Evolutionary conservation across 2,888 invertebrate genomes (phyloP), one percentile per base, ranked within the genome.

Genomic region (Latrodectus hesperus): DNA sequence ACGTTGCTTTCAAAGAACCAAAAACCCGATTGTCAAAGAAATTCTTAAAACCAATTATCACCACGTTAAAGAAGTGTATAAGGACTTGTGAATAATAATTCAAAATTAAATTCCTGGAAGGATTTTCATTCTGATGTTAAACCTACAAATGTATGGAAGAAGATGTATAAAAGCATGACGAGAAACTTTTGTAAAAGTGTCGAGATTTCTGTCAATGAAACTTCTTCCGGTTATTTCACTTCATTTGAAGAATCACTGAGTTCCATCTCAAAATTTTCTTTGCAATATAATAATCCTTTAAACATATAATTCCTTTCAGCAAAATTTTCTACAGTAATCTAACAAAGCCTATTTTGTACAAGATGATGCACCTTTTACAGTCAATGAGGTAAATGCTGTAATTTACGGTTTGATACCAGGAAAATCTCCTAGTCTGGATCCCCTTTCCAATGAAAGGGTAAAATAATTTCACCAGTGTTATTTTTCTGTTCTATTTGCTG

Each of bases 361-460:
- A 76, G 17, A 65, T 49, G 64, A 65, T 22, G 64, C 1, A 64
- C 2, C 14, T n/a, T 65, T 60, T 65, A 65, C 14, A 38, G 17
- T 76, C 49, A 9, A n/a, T n/a, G 0, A 0, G 65, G 17, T 10
- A 51, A 22, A 14, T 64, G n/a, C 49, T 38, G 16, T 49, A 64
- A 64, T 16, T 12, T 16, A 12, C n/a, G 1, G 38, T 65, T 65
- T 51, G 10, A n/a, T 17, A 4, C n/a, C n/a, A n/a, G 38, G 60
- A n/a, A 76, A 76, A 51, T 76, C 14, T 49, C n/a, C 12, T 64
- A 10, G 9, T 76, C 75, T n/a, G 1, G 64, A 65, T 64, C 49
- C n/a, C 64, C 11, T 65, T 38, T 64, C 65, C 11, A 55, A 55
- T 74, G 38, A 74, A 12, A 22, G 26, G 11, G 51, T 49, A 22